Conservation (phyloP, 2,888 invertebrate genomes). For the Desoria tigrina region DNA sequence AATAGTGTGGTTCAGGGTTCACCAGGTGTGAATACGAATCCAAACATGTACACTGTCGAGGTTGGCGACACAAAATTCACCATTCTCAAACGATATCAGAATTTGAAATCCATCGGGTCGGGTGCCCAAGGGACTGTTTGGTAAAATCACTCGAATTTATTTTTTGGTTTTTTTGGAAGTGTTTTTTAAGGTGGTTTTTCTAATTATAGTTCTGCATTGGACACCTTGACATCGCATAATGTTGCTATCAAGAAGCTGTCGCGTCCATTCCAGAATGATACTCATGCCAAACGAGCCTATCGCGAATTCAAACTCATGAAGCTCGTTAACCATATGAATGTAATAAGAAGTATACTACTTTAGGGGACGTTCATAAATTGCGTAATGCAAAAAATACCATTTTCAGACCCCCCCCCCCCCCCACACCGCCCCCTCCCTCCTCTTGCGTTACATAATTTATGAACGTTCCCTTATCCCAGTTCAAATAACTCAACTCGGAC, state of each 20-base stretch:
- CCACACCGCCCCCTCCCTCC: too few relatives aligned
- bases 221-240: slow-evolving; percentile 90
- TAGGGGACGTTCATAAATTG: too few relatives aligned
- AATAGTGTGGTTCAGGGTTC: too few relatives aligned
- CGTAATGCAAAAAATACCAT: too few relatives aligned
- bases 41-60: slow-evolving; percentile 87
- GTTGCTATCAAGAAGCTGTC: slow-evolving; percentile 99
- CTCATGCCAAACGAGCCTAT: slow-evolving; percentile 98
- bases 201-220: slow-evolving; percentile 87
- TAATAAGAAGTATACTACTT: too few relatives aligned
- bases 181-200: slow-evolving; percentile 19
- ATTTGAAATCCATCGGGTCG: slow-evolving; percentile 96
- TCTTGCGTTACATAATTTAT: too few relatives aligned
- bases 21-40: too few relatives aligned
- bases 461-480: too few relatives aligned
- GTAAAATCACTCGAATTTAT: too few relatives aligned
- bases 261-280: slow-evolving; percentile 99
- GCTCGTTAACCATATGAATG: slow-evolving; percentile 99
- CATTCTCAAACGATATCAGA: slow-evolving; percentile 96
- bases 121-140: slow-evolving; percentile 99
- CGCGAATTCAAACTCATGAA: slow-evolving; percentile 99
- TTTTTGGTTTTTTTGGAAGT: slow-evolving; percentile 58
- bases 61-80: slow-evolving; percentile 99
- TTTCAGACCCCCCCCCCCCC: too few relatives aligned
- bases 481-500: too few relatives aligned